Evolutionary conservation across 1,140 invertebrate species (phyloP), one percentile per base, ranked within the genome.

Genomic region (Ostrea edulis): DNA sequence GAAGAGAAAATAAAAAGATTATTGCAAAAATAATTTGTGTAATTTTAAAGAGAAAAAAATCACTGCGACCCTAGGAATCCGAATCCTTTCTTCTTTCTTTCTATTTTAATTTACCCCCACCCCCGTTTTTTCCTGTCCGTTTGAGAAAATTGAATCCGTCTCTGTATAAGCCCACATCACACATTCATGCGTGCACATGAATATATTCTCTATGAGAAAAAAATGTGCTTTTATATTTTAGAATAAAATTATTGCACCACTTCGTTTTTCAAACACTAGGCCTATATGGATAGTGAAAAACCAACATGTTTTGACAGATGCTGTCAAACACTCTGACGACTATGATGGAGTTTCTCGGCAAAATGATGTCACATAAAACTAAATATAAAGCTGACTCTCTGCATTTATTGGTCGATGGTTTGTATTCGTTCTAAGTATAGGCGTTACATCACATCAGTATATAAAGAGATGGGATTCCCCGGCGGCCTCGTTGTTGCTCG

Each of bases 401-500:
- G 88, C 88, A 89, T 51, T 85, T 89, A 92, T 93, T 93, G 92
- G 92, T 84, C 85, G n/a, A 87, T 22, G 54, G 65, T 86, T 84
- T 89, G 90, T 86, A 65, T 84, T 86, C 82, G 71, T 89, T 82
- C 77, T 87, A 87, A 88, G 85, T 87, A 81, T 58, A 85, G 83
- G 71, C 54, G 22, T 88, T 86, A 93, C 92, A 91, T 93, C 89
- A 91, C 35, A 54, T 52, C 35, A 83, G 88, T 93, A 93, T 93
- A 92, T 90, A 91, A 91, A 86, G 86, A 88, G 68, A 83, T 82
- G 91, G 92, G 91, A 92, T 90, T 92, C 90, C 92, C 92, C 89
- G 86, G 87, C 84, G 81, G 87, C 91, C 92, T 92, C 92, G 92
- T 93, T 92, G 92, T 93, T 93, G 92, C 92, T 90, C 92, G 90